Conservation (phyloP, 2,888 invertebrate species). For the Deilephila elpenor region DNA sequence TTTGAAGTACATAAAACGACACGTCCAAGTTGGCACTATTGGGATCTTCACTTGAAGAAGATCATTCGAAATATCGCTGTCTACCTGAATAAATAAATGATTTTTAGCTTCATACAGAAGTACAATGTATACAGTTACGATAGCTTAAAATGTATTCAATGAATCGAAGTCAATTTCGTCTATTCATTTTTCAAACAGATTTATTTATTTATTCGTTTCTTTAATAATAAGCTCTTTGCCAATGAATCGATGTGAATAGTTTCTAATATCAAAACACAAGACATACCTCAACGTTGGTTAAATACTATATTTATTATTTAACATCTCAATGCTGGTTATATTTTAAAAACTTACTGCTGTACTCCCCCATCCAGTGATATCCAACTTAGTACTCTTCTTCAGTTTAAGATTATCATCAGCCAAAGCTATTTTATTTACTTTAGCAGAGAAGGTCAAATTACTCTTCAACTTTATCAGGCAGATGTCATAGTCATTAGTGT, state of each 20-base stretch:
- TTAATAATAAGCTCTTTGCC: too few relatives aligned
- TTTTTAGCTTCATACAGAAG: slow-evolving; percentile 3
- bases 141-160: too few relatives aligned
- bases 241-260: too few relatives aligned
- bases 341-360: slow-evolving; percentile 41
- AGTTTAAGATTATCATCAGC: slow-evolving; percentile 35
- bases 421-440: slow-evolving; percentile 40
- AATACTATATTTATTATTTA: too few relatives aligned
- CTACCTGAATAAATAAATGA: background rate
- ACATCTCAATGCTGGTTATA: too few relatives aligned
- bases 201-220: too few relatives aligned
- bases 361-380: slow-evolving; percentile 50
- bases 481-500: slow-evolving; percentile 46
- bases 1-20: slow-evolving; percentile 39
- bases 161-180: too few relatives aligned
- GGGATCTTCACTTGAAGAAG: slow-evolving; percentile 51
- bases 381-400: slow-evolving; percentile 36
- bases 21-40: slow-evolving; percentile 35
- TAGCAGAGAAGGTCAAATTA: slow-evolving; percentile 42
- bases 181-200: too few relatives aligned
- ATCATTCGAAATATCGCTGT: slow-evolving; percentile 36
- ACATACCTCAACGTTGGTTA: too few relatives aligned
- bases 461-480: slow-evolving; percentile 39
- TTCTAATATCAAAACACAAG: too few relatives aligned
- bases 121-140: too few relatives aligned